phyloP scores from a whole-genome alignment of 2,888 invertebrate species.

The Julus scandinavius region DNA sequence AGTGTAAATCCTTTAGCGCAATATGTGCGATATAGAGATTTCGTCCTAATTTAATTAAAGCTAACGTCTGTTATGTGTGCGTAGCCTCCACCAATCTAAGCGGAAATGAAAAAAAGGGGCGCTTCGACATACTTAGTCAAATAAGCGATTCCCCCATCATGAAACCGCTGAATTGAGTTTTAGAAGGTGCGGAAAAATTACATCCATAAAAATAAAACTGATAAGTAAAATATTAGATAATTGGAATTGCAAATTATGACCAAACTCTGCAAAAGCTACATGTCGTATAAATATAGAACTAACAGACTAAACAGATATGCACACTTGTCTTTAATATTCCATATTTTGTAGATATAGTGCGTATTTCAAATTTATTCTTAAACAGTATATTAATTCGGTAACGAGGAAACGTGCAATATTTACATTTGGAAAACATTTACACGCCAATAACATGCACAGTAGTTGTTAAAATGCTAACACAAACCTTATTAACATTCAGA shows the following conservation, averaged over 20 bases:
- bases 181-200: not conserved
- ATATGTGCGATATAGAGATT: slow-evolving; percentile 6
- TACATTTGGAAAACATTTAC: not conserved
- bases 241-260: not conserved
- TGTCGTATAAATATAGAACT: no score
- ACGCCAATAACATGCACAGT: no score
- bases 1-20: not conserved
- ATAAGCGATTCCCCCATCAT: not conserved
- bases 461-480: no score
- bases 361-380: not conserved
- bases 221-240: not conserved
- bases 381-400: not conserved
- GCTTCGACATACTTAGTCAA: not conserved
- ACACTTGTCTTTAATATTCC: not conserved
- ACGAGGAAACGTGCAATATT: not conserved
- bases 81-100: not conserved
- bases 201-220: not conserved
- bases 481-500: no score
- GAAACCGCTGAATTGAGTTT: not conserved
- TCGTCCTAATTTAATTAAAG: slow-evolving; percentile 40
- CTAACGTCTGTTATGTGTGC: not conserved
- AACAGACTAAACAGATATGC: not conserved
- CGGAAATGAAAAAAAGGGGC: slow-evolving; percentile 10
- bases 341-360: no score
- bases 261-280: not conserved